phyloP scores from a whole-genome alignment of 2,113 vertebrate species.

The Pogona vitticeps region DNA sequence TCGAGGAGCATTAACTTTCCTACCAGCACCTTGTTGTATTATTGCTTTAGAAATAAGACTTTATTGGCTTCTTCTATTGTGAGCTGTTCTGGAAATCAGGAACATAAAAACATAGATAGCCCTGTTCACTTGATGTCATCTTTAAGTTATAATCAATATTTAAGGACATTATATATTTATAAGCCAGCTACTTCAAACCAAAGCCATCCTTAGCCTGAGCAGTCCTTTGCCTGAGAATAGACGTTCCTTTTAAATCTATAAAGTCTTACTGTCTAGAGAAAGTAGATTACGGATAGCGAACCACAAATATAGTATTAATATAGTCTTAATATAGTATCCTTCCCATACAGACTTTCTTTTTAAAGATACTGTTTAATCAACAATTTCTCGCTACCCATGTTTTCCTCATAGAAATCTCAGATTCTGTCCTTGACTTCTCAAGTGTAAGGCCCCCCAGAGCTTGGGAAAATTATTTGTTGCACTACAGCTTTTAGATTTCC shows the following conservation, averaged over 20 bases:
- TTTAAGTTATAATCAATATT: not conserved
- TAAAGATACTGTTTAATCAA: not conserved
- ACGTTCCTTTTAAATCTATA: conserved; percentile 16
- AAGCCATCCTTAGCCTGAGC: no score
- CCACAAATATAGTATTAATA: conserved; percentile 38
- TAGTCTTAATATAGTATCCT: conserved; percentile 22
- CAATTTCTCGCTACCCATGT: conserved; percentile 5
- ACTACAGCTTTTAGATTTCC: no score
- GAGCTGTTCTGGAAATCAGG: not conserved
- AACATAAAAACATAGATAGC: not conserved
- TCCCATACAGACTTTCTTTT: not conserved
- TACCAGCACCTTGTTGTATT: not conserved
- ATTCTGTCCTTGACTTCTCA: no score
- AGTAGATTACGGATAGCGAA: conserved; percentile 14
- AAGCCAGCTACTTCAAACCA: not conserved
- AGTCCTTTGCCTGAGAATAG: not conserved
- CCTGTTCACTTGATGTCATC: not conserved
- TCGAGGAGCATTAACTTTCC: not conserved
- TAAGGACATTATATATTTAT: conserved; percentile 16
- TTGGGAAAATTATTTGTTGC: no score
- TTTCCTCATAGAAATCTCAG: not conserved
- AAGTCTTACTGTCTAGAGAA: not conserved
- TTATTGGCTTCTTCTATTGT: not conserved
- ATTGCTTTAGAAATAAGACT: not conserved
- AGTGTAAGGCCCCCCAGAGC: no score